Conservation (phyloP, 2,113 vertebrate genomes). For the Amphilophus citrinellus region DNA sequence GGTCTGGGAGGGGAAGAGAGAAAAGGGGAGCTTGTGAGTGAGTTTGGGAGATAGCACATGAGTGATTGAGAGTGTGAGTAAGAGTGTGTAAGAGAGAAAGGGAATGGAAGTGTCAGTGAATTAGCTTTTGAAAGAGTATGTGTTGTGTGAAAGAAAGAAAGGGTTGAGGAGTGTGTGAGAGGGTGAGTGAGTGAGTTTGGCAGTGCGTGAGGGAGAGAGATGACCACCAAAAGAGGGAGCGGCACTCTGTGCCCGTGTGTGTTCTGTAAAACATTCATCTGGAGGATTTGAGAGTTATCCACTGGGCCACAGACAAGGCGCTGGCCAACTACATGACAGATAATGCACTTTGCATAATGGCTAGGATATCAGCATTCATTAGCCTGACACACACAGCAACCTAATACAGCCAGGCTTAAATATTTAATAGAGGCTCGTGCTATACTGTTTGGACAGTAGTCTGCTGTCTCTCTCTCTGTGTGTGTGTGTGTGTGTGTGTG, state of each 20-base stretch:
- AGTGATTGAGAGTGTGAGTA: conserved; percentile 3
- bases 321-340: conserved; percentile 28
- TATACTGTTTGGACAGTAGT: conserved; percentile 18
- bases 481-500: neutral
- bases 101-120: conserved; percentile 12
- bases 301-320: neutral
- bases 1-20: neutral
- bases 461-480: neutral
- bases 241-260: neutral
- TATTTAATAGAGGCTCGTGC: conserved; percentile 39
- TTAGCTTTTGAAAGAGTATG: conserved; percentile 16
- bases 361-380: conserved; percentile 35
- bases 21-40: conserved; percentile 1
- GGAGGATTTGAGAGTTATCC: conserved; percentile 15
- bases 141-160: neutral
- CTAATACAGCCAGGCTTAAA: conserved; percentile 32
- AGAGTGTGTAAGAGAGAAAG: conserved; percentile 10
- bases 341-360: conserved; percentile 42
- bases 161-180: neutral
- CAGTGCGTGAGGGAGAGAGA: neutral
- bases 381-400: conserved; percentile 26
- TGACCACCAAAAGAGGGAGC: neutral
- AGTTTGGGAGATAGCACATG: conserved; percentile 18
- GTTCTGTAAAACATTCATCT: neutral
- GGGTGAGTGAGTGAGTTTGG: conserved; percentile 25